Base-by-base conservation (phyloP, 2,888 invertebrate genomes). In the Adelognathus sp. region DNA sequence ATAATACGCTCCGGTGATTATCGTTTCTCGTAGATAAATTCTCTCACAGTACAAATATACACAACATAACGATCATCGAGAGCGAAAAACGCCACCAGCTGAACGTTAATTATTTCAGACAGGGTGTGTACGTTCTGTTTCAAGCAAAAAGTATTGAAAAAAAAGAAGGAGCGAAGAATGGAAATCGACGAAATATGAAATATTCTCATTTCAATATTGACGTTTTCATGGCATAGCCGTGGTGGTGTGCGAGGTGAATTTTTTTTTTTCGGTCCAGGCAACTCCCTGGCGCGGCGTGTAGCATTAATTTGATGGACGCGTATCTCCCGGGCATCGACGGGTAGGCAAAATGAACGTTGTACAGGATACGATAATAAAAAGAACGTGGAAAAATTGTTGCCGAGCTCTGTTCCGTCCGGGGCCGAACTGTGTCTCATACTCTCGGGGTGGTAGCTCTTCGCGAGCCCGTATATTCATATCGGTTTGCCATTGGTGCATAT, bases 251-350 rank as follows among this genome's bases (percentile, higher is more conserved):
- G 24, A 36, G 9, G 44, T 69, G 54, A 63, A 50, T 73, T 63
- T 52, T 21, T 67, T 31, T 41, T 52, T 21, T 67, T 31, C 29
- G 21, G 14, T 33, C 24, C 50, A 9, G 54, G 16, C 61, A 44
- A 67, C 67, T 56, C 71, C 33, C 33, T 14, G 63, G 64, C 73
- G 69, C 61, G 21, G 39, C 14, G 18, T n/a, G n/a, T 67, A 36
- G 61, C 75, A 71, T 66, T 79, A 75, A 79, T 75, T 75, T 79
- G 79, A 79, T 75, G 67, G 67, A 79, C 61, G 61, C 39, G 31
- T 50, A 67, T 79, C 79, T 63, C 67, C 46, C 66, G 71, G 71
- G 79, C 74, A 67, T 72, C 56, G 71, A 21, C n/a, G 54, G 41
- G 36, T 71, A 71, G 56, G 54, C 79, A 58, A 36, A 75, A 60